Evolutionary conservation across 2,113 vertebrate genomes (phyloP), one percentile per base, ranked within the genome.

Genomic region (Rhinolophus sinicus): DNA sequence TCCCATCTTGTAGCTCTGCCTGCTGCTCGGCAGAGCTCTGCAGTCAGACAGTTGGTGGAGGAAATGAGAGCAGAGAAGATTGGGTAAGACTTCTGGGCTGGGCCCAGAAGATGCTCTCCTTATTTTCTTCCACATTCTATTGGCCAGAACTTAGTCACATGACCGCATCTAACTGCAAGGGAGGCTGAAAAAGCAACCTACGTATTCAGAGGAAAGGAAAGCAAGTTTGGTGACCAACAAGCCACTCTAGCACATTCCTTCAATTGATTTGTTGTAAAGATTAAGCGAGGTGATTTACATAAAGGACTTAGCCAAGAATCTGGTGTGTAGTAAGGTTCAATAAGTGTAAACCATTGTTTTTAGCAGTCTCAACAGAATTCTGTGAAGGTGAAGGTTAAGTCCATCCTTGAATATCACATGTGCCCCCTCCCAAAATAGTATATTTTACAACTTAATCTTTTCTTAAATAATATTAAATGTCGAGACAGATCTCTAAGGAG

Each of bases 351-450:
- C 30, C 21, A 52, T 85, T 88, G 54, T 72, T 92, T 77, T 73
- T 10, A 28, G 24, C 44, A 73, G 2, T 90, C 38, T 60, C 19
- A 77, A 65, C 54, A 82, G 54, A 95, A 54, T 76, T 62, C 19
- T 95, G 69, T 88, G 72, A 87, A 85, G 88, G 81, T 65, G 78
- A 65, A 87, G 16, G 56, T 60, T 50, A 91, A 50, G 18, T 81
- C 67, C 11, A 26, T 60, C 64, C 87, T 62, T 8, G 33, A 65
- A 54, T 88, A 54, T 70, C 47, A 44, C 33, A 40, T 67, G 6
- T 84, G 28, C 52, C 38, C 3, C 44, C 40, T 21, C 40, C 69
- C 44, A 15, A 76, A 90, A 72, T 89, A 70, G 47, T 75, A 12
- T 9, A 75, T 87, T 88, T 91, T 75, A 47, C 73, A 73, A 78